These are phyloP conservation scores for Eristalis intricaria DNA, from an alignment of 2,888 invertebrate species.

Conservation along the genomic window DNA sequence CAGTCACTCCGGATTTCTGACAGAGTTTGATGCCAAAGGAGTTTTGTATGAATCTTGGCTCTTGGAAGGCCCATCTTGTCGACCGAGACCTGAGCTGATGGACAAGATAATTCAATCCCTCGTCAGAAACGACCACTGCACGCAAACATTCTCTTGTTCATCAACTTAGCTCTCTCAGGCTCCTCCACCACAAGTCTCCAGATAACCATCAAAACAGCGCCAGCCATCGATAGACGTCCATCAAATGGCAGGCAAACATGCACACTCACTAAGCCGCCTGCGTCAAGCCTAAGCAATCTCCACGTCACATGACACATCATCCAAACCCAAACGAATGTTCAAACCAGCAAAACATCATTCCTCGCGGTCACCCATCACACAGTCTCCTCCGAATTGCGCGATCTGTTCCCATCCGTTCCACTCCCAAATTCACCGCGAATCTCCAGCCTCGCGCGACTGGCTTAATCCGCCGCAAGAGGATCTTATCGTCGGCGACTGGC, in stretches of 20 bases:
- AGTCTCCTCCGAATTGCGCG: not conserved
- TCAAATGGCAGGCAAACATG: not conserved
- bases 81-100: too few species aligned
- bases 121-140: too few species aligned
- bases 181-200: not conserved
- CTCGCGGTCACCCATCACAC: not conserved
- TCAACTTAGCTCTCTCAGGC: not conserved
- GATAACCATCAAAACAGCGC: not conserved
- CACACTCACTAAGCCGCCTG: not conserved
- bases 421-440: not conserved
- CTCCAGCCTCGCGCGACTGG: not conserved
- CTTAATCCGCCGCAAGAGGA: constrained; percentile 6
- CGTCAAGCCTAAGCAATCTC: not conserved
- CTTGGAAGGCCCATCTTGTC: too few species aligned
- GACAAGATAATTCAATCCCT: too few species aligned
- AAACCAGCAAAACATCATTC: not conserved
- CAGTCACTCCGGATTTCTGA: too few species aligned
- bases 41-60: too few species aligned
- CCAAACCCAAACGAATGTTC: not conserved
- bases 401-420: not conserved
- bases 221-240: not conserved
- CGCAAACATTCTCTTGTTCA: too few species aligned
- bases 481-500: constrained; percentile 29
- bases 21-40: too few species aligned
- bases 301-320: not conserved